These are phyloP conservation scores for Gallinago undulata DNA, from an alignment of 2,113 vertebrate genomes.

Conservation along the genomic window DNA sequence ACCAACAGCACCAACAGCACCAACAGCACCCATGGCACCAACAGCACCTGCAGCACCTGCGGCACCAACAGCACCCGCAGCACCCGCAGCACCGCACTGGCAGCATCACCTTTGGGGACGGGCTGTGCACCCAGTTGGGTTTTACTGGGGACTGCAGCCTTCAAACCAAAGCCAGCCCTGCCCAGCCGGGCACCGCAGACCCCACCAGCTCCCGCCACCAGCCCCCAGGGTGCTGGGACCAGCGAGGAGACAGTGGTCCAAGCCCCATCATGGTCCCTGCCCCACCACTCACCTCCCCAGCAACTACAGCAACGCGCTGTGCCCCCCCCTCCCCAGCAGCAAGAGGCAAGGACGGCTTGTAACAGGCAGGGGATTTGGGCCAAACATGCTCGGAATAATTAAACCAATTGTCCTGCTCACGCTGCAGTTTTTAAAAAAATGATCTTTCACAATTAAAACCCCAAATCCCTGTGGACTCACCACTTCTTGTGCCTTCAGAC, in stretches of 20 bases:
- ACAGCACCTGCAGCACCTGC: too few relatives aligned
- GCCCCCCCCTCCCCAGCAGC: background rate
- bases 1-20: too few relatives aligned
- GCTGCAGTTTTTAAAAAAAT: background rate
- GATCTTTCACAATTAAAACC: background rate
- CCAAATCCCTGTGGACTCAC: background rate
- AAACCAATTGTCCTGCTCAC: background rate
- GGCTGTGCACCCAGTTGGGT: background rate
- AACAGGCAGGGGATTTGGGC: background rate
- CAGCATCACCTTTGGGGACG: rapidly evolving
- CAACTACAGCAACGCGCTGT: background rate
- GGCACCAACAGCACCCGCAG: background rate
- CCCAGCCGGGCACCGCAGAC: background rate
- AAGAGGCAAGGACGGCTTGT: background rate
- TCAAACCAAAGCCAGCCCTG: background rate
- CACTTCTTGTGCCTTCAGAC: background rate
- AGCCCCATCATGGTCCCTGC: background rate
- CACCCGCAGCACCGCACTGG: background rate
- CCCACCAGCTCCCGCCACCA: background rate
- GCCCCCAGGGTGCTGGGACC: background rate
- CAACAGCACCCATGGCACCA: too few relatives aligned
- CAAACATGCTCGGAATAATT: background rate
- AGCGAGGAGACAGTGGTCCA: background rate
- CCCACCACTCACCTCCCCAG: rapidly evolving
- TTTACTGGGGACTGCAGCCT: background rate